A percentile compares a stretch with the other conserved stretches of the same genome.
Conservation (phyloP, 2,113 vertebrate genomes). For the Tupaia chinensis region DNA sequence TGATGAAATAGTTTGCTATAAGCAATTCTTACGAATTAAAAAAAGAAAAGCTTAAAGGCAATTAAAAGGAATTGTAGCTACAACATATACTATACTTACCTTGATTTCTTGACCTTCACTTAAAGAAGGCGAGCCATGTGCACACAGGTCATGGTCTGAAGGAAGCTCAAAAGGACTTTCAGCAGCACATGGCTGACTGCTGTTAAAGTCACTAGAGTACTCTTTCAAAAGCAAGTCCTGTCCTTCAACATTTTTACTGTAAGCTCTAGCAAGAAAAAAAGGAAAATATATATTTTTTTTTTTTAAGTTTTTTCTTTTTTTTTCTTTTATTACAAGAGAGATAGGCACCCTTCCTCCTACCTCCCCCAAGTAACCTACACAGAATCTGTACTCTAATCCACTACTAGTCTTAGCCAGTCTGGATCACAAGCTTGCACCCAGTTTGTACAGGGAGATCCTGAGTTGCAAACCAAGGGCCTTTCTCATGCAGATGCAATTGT, state of each 20-base stretch:
- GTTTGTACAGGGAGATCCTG: too few relatives aligned
- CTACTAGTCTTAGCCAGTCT: too few relatives aligned
- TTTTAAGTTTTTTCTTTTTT: too few relatives aligned
- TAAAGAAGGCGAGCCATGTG: conserved; percentile 66
- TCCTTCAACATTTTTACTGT: conserved; percentile 84
- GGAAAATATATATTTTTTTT: not conserved
- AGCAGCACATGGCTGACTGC: not conserved
- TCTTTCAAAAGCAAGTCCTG: conserved; percentile 83
- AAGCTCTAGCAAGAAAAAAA: conserved; percentile 81
- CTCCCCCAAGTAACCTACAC: too few relatives aligned
- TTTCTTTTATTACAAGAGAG: too few relatives aligned
- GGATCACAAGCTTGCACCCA: too few relatives aligned
- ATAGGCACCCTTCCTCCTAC: too few relatives aligned
- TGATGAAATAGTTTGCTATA: not conserved
- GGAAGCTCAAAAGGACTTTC: not conserved
- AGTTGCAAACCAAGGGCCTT: too few relatives aligned
- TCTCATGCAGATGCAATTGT: too few relatives aligned
- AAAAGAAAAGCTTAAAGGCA: not conserved
- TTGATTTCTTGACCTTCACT: conserved; percentile 79
- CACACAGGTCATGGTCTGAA: conserved; percentile 57
- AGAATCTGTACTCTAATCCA: too few relatives aligned
- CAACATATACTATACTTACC: conserved; percentile 65
- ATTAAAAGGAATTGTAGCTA: not conserved
- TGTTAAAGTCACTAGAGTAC: not conserved
- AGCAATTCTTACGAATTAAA: not conserved